Percentiles rank a stretch among this genome's conserved stretches.
Evolutionary conservation across 2,888 invertebrate genomes (phyloP).

Genomic region (Oscheius sp.): DNA sequence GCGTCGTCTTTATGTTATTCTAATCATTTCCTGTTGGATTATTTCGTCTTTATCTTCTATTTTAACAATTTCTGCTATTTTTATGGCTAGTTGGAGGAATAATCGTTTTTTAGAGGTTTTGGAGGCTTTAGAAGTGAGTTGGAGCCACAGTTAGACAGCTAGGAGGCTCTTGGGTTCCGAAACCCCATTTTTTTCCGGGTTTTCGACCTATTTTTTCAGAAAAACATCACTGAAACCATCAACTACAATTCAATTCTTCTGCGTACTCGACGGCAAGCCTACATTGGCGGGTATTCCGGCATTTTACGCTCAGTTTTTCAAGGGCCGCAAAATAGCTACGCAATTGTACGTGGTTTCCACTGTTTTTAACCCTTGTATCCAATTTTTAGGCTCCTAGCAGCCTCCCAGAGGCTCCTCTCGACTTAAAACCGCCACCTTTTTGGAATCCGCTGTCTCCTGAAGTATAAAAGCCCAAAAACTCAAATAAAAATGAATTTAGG

Average conservation of each 20-base stretch:
- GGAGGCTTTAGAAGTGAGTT: neutral
- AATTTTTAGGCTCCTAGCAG: constrained; percentile 11
- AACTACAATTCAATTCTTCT: neutral
- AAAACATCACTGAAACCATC: neutral
- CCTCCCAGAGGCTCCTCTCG: constrained; percentile 14
- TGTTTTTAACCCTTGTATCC: neutral
- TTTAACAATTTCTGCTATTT: neutral
- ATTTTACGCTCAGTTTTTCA: neutral
- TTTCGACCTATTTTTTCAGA: neutral
- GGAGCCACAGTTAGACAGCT: too few relatives aligned
- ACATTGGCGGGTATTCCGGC: neutral
- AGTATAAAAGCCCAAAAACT: neutral
- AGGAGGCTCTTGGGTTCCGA: neutral
- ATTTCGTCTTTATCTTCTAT: neutral
- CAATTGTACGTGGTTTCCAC: neutral
- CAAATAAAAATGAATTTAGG: neutral
- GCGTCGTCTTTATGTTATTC: neutral
- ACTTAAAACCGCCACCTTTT: constrained; percentile 17
- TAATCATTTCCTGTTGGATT: neutral
- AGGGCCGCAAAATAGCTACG: constrained; percentile 7
- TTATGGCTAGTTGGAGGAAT: neutral
- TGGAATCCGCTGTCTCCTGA: neutral
- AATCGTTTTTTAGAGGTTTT: neutral
- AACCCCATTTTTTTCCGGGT: too few relatives aligned
- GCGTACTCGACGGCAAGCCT: neutral